phyloP scores from a whole-genome alignment of 2,797 vertebrate genomes.

The Capromys pilorides region DNA sequence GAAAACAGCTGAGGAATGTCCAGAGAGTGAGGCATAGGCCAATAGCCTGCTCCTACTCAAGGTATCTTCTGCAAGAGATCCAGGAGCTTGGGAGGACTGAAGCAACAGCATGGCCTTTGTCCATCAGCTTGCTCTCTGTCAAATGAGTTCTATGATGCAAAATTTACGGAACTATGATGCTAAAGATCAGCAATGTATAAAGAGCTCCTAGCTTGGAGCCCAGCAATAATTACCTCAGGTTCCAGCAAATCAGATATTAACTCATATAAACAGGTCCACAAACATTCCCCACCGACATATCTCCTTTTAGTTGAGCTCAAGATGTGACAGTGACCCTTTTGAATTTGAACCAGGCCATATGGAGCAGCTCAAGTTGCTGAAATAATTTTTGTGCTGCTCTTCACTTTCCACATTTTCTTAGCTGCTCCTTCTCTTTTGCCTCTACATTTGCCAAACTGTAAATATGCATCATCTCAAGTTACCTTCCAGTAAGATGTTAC shows the following conservation, averaged over 20 bases:
- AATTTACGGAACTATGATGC: not conserved
- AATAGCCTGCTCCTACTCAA: not conserved
- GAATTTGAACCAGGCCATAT: not conserved
- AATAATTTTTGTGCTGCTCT: not conserved
- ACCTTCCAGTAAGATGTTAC: conserved; percentile 24
- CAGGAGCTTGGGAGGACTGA: not conserved
- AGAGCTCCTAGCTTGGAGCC: not conserved
- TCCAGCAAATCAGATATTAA: not conserved
- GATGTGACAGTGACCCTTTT: not conserved
- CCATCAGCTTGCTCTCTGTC: conserved; percentile 8
- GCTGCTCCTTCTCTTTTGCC: not conserved
- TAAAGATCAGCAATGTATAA: not conserved
- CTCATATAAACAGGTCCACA: not conserved
- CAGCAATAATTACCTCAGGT: not conserved
- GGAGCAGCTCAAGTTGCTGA: not conserved
- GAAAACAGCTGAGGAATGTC: not conserved
- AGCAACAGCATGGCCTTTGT: not conserved
- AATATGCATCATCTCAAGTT: not conserved
- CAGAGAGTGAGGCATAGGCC: not conserved
- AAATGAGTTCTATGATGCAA: conserved; percentile 37
- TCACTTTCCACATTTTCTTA: not conserved
- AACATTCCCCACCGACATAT: not conserved
- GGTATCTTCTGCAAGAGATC: not conserved
- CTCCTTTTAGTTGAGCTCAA: conserved; percentile 20
- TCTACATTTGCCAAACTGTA: not conserved